Evolutionary conservation across 2,113 vertebrate genomes (phyloP).

Genomic region (Pipra filicauda): DNA sequence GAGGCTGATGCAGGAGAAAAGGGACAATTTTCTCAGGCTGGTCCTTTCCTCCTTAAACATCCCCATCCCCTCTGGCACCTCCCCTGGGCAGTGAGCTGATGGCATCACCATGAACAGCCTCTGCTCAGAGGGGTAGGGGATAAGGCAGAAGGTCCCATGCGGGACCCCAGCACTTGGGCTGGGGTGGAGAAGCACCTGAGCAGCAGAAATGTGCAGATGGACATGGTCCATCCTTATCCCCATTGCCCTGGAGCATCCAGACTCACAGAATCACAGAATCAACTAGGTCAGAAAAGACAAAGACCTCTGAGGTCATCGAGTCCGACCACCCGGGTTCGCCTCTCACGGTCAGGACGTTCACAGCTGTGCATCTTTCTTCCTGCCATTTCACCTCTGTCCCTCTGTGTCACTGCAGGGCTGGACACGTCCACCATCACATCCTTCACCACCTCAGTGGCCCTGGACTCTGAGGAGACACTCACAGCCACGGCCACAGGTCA

Average conservation of each 20-base stretch:
- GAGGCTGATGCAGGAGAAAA: not conserved
- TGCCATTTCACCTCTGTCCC: not conserved
- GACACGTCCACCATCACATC: constrained; percentile 52
- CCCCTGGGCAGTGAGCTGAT: rapidly evolving
- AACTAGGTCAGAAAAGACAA: not conserved
- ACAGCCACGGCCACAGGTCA: constrained; percentile 49
- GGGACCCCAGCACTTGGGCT: not conserved
- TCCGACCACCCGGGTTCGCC: not conserved
- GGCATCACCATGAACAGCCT: not conserved
- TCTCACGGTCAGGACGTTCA: not conserved
- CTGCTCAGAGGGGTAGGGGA: not conserved
- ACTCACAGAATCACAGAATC: not conserved
- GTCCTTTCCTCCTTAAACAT: not conserved
- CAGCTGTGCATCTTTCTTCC: not conserved
- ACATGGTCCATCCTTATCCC: rapidly evolving
- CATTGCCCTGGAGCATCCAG: not conserved
- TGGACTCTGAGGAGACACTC: constrained; percentile 7
- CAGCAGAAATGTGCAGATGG: not conserved
- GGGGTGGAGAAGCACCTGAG: not conserved
- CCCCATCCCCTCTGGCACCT: not conserved
- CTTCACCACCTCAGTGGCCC: constrained; percentile 27
- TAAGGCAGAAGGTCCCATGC: not conserved
- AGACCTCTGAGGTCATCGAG: not conserved
- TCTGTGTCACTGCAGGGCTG: constrained; percentile 50
- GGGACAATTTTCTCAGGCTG: not conserved